Base-by-base conservation (phyloP, 2,888 invertebrate species). In the Polydesmus complanatus region DNA sequence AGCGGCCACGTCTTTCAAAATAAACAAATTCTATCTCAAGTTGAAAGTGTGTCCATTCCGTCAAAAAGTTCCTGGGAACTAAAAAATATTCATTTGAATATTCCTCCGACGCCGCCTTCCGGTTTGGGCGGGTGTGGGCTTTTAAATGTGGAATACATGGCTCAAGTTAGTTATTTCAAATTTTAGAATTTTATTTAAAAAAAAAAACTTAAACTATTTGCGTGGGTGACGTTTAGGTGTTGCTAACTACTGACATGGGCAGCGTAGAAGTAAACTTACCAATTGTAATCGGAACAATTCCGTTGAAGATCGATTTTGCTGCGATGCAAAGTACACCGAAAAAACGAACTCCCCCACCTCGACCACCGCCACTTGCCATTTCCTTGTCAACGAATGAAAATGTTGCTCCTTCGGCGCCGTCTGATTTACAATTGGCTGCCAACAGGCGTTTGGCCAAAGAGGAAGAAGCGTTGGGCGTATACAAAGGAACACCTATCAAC, bases 71-170 rank as follows among this genome's bases (percentile, higher is more conserved):
- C 37, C 8, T 37, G 37, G 37, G 37, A 37, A 37, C 37, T 37
- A 14, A 37, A 37, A 37, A 37, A 37, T 37, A 37, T 37, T 37
- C 37, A 37, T 5, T 14, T 37, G 14, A 37, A 37, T 8, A 37
- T 37, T 37, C 37, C 37, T 8, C 37, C 37, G 5, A 8, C 37
- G 5, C 37, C 37, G 5, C 37, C 37, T 37, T 8, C 37, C 5
- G 37, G 37, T 8, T 14, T 37, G 5, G 37, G 37, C 5, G 37
- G 37, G 5, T 37, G 37, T 37, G 37, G 37, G 5, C 37, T 14
- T 37, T 8, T 37, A 8, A 8, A 83, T 84, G 22, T 77, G 81
- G 68, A 84, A 37, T 37, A 37, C 14, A 5, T 8, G 8, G 37
- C 14, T 8, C 37, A 37, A 37, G 37, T 37, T 8, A 37, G 14